These are phyloP conservation scores for Harpagus bidentatus DNA, from an alignment of 2,113 vertebrate genomes.

Conservation along the genomic window DNA sequence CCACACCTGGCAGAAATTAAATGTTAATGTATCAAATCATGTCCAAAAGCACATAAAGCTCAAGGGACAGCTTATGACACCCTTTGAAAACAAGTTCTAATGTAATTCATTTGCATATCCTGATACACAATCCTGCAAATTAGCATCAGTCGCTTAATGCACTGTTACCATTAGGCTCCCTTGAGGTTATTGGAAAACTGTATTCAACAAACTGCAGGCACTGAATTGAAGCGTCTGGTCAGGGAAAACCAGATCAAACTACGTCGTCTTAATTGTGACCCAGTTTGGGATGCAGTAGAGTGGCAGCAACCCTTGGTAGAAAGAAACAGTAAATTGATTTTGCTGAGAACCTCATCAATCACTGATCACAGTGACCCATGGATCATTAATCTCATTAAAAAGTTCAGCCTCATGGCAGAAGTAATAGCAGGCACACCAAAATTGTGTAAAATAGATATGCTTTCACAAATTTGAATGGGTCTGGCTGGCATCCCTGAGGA, in stretches of 20 bases:
- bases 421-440: not conserved
- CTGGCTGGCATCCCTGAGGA: not conserved
- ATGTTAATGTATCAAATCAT: constrained; percentile 31
- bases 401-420: not conserved
- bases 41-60: constrained; percentile 12
- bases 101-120: constrained; percentile 20
- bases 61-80: not conserved
- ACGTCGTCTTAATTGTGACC: not conserved
- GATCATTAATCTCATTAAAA: constrained; percentile 52
- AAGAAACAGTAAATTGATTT: constrained; percentile 46
- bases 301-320: not conserved
- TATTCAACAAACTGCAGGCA: not conserved
- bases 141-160: not conserved
- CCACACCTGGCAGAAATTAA: constrained; percentile 28
- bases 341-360: constrained; percentile 52
- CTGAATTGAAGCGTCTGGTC: not conserved
- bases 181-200: not conserved
- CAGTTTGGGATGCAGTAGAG: not conserved
- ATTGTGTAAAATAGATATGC: not conserved
- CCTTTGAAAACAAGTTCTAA: constrained; percentile 28
- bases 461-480: not conserved
- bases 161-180: not conserved
- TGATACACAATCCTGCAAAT: not conserved
- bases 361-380: not conserved
- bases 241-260: not conserved